These are phyloP conservation scores for Nannospalax galili DNA, from an alignment of 2,113 vertebrate genomes.

Conservation along the genomic window DNA sequence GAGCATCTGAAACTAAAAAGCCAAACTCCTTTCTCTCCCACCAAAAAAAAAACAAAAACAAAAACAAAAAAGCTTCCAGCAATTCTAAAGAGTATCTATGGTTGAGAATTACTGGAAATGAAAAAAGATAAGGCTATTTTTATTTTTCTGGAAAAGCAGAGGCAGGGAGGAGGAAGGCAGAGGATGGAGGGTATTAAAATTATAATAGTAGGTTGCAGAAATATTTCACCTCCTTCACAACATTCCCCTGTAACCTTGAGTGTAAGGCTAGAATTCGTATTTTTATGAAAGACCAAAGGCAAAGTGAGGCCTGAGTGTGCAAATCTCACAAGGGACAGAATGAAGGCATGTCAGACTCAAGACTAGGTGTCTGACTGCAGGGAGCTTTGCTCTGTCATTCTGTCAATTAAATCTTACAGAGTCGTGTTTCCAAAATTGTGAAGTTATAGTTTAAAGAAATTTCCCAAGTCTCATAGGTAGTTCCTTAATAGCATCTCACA, in stretches of 20 bases:
- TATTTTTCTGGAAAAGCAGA: too few species aligned
- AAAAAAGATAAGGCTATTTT: too few species aligned
- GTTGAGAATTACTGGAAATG: too few species aligned
- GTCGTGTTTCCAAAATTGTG: neutral
- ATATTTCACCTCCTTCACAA: neutral
- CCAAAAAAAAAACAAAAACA: too few species aligned
- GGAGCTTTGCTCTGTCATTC: neutral
- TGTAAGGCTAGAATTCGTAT: neutral
- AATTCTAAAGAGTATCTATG: too few species aligned
- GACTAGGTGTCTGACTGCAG: neutral
- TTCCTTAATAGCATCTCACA: neutral
- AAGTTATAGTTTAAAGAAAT: conserved; percentile 17
- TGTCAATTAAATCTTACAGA: neutral
- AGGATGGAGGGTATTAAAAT: too few species aligned
- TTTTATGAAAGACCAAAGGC: neutral
- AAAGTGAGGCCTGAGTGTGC: neutral
- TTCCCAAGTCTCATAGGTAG: neutral
- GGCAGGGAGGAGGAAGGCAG: too few species aligned
- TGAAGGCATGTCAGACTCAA: neutral
- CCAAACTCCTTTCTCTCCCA: too few species aligned
- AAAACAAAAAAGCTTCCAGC: too few species aligned
- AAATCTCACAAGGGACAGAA: neutral
- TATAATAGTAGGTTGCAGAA: too few species aligned
- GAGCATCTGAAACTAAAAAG: too few species aligned
- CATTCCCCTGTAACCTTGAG: neutral